These are phyloP conservation scores for Scaptomyza caliginosa DNA, from an alignment of 2,888 invertebrate species.

Conservation along the genomic window DNA sequence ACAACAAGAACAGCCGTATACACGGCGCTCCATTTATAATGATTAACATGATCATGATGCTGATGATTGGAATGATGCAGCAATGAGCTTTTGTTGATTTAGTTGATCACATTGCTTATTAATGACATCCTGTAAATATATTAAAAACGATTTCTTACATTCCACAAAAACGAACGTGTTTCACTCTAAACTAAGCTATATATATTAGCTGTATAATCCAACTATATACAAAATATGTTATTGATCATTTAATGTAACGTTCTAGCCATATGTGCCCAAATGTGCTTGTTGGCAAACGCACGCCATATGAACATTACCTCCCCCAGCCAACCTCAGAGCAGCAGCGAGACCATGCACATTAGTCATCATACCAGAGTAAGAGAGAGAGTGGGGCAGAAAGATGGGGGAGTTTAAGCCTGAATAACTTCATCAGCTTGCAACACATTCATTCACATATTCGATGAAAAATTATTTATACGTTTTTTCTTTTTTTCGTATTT, in stretches of 20 bases:
- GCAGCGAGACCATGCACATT: slow-evolving; percentile 48
- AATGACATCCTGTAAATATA: slow-evolving; percentile 20
- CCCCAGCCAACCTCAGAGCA: slow-evolving; percentile 1
- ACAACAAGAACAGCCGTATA: slow-evolving; percentile 32
- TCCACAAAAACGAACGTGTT: not conserved
- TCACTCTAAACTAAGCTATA: too few species aligned
- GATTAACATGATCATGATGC: slow-evolving; percentile 3
- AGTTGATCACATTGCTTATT: slow-evolving; percentile 18
- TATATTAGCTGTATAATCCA: too few species aligned
- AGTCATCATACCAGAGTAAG: slow-evolving; percentile 34
- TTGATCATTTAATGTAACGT: slow-evolving; percentile 37
- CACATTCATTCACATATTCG: slow-evolving; percentile 55
- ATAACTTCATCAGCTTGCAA: slow-evolving; percentile 67
- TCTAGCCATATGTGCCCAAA: slow-evolving; percentile 37
- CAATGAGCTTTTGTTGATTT: not conserved
- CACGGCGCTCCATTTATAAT: slow-evolving; percentile 12
- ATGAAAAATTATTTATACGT: slow-evolving; percentile 70
- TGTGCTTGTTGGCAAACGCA: slow-evolving; percentile 33
- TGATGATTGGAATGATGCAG: slow-evolving; percentile 12
- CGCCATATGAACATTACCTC: slow-evolving; percentile 68
- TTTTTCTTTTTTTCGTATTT: slow-evolving; percentile 5
- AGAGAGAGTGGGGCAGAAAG: not conserved
- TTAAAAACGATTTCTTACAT: not conserved
- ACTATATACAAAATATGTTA: slow-evolving; percentile 33
- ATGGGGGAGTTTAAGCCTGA: slow-evolving; percentile 15